Evolutionary conservation across 2,113 vertebrate species (phyloP).

Genomic region (human (Homo sapiens)): DNA sequence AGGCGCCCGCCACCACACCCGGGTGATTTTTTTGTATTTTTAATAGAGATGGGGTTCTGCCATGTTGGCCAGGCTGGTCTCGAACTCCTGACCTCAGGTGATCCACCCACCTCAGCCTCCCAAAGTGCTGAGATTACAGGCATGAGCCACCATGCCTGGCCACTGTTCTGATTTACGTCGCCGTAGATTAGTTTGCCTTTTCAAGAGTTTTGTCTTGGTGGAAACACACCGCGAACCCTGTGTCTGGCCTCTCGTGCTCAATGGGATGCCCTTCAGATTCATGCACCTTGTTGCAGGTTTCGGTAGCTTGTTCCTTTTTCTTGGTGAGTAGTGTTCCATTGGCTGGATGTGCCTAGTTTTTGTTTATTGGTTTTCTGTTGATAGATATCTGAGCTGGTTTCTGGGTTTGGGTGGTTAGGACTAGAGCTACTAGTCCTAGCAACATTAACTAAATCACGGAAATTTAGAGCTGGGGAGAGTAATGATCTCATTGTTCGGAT

Average conservation of each 20-base stretch:
- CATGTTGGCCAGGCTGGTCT: too few relatives aligned
- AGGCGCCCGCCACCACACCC: too few relatives aligned
- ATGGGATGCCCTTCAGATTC: not conserved
- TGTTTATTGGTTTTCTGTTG: not conserved
- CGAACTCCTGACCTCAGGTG: too few relatives aligned
- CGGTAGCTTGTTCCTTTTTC: not conserved
- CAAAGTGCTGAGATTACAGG: too few relatives aligned
- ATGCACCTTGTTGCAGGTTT: fast-evolving
- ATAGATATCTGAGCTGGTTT: not conserved
- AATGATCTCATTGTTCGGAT: not conserved
- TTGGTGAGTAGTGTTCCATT: not conserved
- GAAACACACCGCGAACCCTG: not conserved
- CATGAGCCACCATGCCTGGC: too few relatives aligned
- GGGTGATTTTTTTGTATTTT: too few relatives aligned
- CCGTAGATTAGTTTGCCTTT: not conserved
- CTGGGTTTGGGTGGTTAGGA: not conserved
- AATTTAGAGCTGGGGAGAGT: not conserved
- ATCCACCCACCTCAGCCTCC: too few relatives aligned
- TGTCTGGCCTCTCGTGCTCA: not conserved
- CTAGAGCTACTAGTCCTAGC: not conserved
- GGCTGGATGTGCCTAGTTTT: not conserved
- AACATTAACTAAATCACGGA: not conserved
- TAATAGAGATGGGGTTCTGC: too few relatives aligned
- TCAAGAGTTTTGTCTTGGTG: not conserved
- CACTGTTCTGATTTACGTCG: not conserved